A percentile compares a stretch with the other conserved stretches of the same genome.
These are phyloP conservation scores for Noctua janthina DNA, from an alignment of 2,888 invertebrate species.

Conservation along the genomic window DNA sequence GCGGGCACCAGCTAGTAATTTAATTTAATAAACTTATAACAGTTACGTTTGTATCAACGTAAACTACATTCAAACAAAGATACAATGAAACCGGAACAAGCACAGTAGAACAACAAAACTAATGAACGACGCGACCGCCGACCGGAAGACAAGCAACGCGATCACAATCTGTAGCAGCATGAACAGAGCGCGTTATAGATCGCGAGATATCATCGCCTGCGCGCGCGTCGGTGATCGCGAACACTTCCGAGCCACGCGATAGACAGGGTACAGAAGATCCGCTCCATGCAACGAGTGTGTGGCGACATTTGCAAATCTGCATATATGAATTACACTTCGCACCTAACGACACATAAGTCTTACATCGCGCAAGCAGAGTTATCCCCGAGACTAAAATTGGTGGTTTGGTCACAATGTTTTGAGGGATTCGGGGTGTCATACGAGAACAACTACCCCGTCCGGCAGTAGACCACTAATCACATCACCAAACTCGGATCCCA, in stretches of 20 bases:
- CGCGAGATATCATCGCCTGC: constrained; percentile 58
- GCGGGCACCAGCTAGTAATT: not conserved
- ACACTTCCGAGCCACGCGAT: constrained; percentile 41
- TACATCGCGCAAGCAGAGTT: not conserved
- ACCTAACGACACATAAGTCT: not conserved
- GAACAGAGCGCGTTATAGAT: constrained; percentile 60
- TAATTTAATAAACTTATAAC: not conserved
- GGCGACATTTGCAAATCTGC: not conserved
- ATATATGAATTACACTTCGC: not conserved
- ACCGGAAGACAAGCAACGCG: constrained; percentile 47
- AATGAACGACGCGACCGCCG: constrained; percentile 22
- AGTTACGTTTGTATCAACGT: not conserved
- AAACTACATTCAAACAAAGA: constrained; percentile 14
- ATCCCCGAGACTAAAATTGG: not conserved
- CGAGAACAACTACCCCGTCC: too few species aligned
- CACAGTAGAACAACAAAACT: constrained; percentile 26
- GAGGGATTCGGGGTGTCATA: not conserved
- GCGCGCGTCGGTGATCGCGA: constrained; percentile 30
- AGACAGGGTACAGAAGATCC: not conserved
- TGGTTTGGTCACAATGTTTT: not conserved
- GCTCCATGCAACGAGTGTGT: not conserved
- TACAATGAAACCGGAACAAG: constrained; percentile 33
- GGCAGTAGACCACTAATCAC: not conserved
- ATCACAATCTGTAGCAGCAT: constrained; percentile 43
- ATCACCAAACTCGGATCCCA: too few species aligned